phyloP scores from a whole-genome alignment of 2,888 invertebrate genomes.

The Mylabris sibirica region DNA sequence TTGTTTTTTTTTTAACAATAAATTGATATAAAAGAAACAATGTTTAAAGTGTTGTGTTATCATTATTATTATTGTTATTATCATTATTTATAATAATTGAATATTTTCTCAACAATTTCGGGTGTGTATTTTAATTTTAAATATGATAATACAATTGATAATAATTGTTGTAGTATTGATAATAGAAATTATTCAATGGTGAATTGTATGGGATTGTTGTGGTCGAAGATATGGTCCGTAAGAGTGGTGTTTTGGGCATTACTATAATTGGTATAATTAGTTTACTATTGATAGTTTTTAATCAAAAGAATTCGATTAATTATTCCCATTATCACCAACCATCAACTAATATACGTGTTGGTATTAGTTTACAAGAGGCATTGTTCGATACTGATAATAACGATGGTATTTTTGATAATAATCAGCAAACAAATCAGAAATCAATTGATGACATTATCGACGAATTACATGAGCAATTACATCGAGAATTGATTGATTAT shows the following conservation, averaged over 20 bases:
- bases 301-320: conserved; percentile 39
- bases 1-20: neutral
- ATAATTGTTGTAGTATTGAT: too few species aligned
- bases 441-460: neutral
- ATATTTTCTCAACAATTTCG: neutral
- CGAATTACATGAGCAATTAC: neutral
- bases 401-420: neutral
- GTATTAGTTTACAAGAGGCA: neutral
- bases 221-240: conserved; percentile 41
- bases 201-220: neutral
- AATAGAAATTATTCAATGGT: neutral
- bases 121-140: neutral
- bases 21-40: neutral
- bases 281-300: conserved; percentile 46
- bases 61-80: neutral
- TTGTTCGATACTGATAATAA: neutral
- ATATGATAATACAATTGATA: too few species aligned
- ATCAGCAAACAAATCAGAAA: neutral
- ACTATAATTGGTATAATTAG: conserved; percentile 43
- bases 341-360: neutral
- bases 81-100: neutral
- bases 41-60: neutral
- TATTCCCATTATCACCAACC: conserved; percentile 19
- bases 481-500: conserved; percentile 67
- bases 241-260: conserved; percentile 46